phyloP scores from a whole-genome alignment of 2,888 invertebrate genomes.

The Brachyptera putata region DNA sequence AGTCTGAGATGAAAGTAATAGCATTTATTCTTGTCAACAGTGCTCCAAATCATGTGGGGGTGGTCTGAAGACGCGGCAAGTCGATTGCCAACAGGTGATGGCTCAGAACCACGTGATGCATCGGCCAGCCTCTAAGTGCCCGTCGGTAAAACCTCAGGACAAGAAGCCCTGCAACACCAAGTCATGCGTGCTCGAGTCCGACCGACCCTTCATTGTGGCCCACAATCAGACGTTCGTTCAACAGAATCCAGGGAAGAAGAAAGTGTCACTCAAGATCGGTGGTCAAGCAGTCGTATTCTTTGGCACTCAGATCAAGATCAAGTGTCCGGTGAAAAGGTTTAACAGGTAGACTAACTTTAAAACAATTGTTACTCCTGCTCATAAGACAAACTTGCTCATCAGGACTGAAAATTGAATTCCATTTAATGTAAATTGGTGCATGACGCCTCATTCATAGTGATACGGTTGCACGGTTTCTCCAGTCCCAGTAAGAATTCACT shows the following conservation, averaged over 20 bases:
- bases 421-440: too few species aligned
- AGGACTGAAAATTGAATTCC: too few species aligned
- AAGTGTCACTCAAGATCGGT: conserved; percentile 79
- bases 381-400: neutral
- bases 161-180: conserved; percentile 83
- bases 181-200: conserved; percentile 67
- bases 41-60: conserved; percentile 93
- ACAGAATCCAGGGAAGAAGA: conserved; percentile 73
- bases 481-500: too few species aligned
- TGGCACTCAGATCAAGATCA: conserved; percentile 88
- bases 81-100: conserved; percentile 85
- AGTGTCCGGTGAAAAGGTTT: conserved; percentile 83
- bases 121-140: conserved; percentile 70
- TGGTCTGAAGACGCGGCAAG: conserved; percentile 78
- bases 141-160: conserved; percentile 66
- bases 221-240: conserved; percentile 79
- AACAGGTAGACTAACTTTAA: conserved; percentile 45
- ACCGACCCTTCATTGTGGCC: conserved; percentile 65
- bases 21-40: too few species aligned
- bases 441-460: too few species aligned
- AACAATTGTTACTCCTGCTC: neutral
- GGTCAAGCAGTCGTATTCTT: conserved; percentile 86
- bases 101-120: conserved; percentile 87
- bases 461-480: too few species aligned
- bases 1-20: too few species aligned